Base-by-base conservation (phyloP, 2,888 invertebrate species). In the Plebejus argus region DNA sequence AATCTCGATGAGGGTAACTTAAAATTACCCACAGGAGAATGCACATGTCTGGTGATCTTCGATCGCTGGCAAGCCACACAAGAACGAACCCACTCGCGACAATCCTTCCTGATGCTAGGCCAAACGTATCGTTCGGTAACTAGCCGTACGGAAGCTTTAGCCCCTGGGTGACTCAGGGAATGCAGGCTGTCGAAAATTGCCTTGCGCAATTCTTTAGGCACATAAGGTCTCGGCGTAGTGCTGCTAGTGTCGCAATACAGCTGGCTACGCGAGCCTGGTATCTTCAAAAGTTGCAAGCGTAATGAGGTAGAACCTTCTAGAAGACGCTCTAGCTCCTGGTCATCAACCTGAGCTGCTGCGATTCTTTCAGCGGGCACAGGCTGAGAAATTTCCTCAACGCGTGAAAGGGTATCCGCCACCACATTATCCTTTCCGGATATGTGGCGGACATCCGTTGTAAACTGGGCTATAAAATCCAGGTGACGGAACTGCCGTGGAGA, bases 41-140 rank as follows among this genome's bases (percentile, higher is more conserved):
- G 2, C 4, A 83, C 80, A 82, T 86, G 89, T 10, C 87, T 79
- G 0, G 78, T 66, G 0, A 89, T 78, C 76, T 91, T 91, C 0
- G 80, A 71, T 5, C 80, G 80, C 76, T 91, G 90, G 71, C 89
- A 90, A 1, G 78, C 74, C 6, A 83, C 70, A 77, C 88, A 89
- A 1, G 79, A 75, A 4, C 81, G 81, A 1, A 85, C 81, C 89
- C 88, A 90, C 0, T 79, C 71, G 0, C 83, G 76, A 76, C 84
- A 85, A 76, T 91, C 87, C 10, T 79, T 80, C 0, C 85, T 83
- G 0, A 90, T 83, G 0, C 81, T 81, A 0, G 88, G 88, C 89
- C 89, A 90, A 0, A 90, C 85, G 71, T 83, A 90, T 0, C 87
- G 82, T 28, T 86, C 72, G 0, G 85, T 74, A 0, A 91, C 82